Conservation (phyloP, 2,888 invertebrate species). For the Gasteruption jaculator region DNA sequence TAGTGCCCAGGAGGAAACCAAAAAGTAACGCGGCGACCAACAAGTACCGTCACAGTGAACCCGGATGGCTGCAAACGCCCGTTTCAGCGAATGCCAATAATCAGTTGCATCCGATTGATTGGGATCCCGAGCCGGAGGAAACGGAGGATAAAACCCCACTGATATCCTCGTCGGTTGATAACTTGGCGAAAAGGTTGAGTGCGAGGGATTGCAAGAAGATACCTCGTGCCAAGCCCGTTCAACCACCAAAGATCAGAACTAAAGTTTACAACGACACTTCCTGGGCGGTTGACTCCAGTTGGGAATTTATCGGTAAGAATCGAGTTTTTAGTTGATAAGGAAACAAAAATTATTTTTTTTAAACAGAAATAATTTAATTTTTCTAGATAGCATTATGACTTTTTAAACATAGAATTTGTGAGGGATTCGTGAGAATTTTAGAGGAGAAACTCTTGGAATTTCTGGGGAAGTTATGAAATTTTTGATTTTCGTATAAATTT, state of each 20-base stretch:
- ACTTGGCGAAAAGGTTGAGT: slow-evolving; percentile 52
- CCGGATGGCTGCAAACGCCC: slow-evolving; percentile 44
- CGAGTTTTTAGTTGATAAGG: slow-evolving; percentile 22
- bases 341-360: no score
- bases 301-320: slow-evolving; percentile 85
- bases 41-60: slow-evolving; percentile 47
- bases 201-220: slow-evolving; percentile 51
- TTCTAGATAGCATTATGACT: no score
- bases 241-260: slow-evolving; percentile 62
- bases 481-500: no score
- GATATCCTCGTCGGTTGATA: slow-evolving; percentile 68
- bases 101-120: slow-evolving; percentile 46
- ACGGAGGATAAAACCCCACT: slow-evolving; percentile 47
- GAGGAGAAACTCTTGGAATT: no score
- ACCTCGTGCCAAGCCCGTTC: slow-evolving; percentile 67
- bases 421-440: no score
- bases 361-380: no score
- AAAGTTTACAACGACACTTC: slow-evolving; percentile 54
- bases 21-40: slow-evolving; percentile 40
- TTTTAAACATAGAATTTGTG: no score
- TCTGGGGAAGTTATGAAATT: no score
- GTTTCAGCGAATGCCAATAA: slow-evolving; percentile 28
- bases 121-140: slow-evolving; percentile 47
- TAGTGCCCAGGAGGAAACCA: slow-evolving; percentile 37
- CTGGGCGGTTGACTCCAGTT: slow-evolving; percentile 86